Percentiles rank a stretch among this genome's conserved stretches.
These are phyloP conservation scores for Cyaniris semiargus DNA, from an alignment of 2,888 invertebrate species.

Conservation along the genomic window DNA sequence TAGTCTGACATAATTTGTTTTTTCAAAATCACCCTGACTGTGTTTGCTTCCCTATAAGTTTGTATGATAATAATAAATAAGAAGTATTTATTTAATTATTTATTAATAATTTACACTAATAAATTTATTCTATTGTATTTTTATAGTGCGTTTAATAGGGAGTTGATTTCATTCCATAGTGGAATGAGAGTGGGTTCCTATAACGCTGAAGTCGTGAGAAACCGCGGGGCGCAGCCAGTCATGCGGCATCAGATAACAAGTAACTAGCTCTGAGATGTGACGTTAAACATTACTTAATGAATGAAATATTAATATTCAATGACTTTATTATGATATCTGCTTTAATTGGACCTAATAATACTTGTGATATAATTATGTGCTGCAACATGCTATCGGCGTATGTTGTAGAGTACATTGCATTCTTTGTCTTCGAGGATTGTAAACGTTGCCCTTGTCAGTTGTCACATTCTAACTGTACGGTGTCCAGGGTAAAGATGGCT, in stretches of 20 bases:
- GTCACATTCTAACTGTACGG: background rate
- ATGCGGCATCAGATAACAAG: background rate
- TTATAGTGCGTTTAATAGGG: too few relatives aligned
- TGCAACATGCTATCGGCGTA: background rate
- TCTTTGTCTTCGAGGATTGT: background rate
- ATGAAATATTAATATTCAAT: constrained; percentile 11
- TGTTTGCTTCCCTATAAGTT: too few relatives aligned
- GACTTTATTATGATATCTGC: background rate
- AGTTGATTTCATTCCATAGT: too few relatives aligned
- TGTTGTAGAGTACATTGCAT: background rate
- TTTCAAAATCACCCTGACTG: too few relatives aligned
- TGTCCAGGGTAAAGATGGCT: too few relatives aligned
- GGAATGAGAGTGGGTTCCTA: background rate
- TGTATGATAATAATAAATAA: too few relatives aligned
- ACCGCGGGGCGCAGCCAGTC: background rate
- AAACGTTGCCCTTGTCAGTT: background rate
- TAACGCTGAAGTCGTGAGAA: background rate
- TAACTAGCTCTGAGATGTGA: background rate
- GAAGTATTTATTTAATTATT: too few relatives aligned
- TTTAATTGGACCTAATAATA: constrained; percentile 8
- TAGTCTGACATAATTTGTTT: too few relatives aligned
- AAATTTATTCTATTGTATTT: too few relatives aligned
- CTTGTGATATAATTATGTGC: background rate
- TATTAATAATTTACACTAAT: too few relatives aligned
- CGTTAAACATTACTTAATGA: background rate